Conservation (phyloP, 2,113 vertebrate species). For the Zapus hudsonius region DNA sequence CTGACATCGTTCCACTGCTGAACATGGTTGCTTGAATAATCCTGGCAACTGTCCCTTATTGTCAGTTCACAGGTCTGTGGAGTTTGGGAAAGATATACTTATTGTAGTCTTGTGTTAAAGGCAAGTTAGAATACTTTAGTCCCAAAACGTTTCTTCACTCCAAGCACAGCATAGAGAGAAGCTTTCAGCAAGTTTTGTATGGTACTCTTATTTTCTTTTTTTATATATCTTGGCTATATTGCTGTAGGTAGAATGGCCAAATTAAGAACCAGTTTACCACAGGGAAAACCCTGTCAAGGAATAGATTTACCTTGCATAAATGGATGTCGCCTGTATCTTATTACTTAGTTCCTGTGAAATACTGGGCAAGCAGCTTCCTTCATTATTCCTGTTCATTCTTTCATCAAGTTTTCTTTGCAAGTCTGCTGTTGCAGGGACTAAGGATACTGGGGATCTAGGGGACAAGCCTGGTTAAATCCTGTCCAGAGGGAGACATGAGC, state of each 20-base stretch:
- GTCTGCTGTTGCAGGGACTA: background rate
- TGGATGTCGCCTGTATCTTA: background rate
- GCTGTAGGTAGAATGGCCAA: constrained; percentile 55
- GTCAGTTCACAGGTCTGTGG: constrained; percentile 46
- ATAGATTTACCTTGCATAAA: constrained; percentile 27
- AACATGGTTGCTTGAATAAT: constrained; percentile 64
- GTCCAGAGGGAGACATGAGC: background rate
- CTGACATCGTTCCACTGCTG: constrained; percentile 64
- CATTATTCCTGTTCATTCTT: background rate
- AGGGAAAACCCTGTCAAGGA: background rate
- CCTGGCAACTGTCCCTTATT: constrained; percentile 47
- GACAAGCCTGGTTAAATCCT: background rate
- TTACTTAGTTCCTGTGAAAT: background rate
- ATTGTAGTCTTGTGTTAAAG: constrained; percentile 49
- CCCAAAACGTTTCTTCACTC: constrained; percentile 51
- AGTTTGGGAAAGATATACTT: constrained; percentile 52
- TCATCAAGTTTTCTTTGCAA: background rate
- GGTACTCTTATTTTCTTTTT: constrained; percentile 45
- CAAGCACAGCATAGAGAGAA: constrained; percentile 63
- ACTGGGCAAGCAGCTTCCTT: background rate
- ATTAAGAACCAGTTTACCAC: constrained; percentile 23
- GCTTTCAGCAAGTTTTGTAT: constrained; percentile 32
- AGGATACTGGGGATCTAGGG: background rate
- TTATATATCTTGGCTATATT: constrained; percentile 50
- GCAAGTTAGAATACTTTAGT: constrained; percentile 56